Evolutionary conservation across 64 coral and sea anemone species (phyloP).

Genomic region (Orbicella faveolata): DNA sequence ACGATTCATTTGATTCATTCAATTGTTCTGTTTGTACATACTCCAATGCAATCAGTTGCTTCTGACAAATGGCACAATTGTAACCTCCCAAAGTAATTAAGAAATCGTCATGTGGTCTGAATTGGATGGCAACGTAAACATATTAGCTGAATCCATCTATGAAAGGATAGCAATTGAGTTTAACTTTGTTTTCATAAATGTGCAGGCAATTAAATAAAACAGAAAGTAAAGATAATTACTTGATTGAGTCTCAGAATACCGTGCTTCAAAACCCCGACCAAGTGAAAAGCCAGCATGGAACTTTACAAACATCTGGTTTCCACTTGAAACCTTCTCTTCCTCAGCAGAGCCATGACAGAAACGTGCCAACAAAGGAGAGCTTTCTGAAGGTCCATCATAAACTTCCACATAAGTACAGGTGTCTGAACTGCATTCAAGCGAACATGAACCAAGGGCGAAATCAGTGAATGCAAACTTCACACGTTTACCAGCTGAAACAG

Average conservation of each 20-base stretch:
- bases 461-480: background rate
- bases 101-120: too few relatives aligned
- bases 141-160: too few relatives aligned
- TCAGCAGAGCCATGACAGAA: background rate
- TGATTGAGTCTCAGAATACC: slow-evolving; percentile 16
- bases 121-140: too few relatives aligned
- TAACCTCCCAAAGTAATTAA: too few relatives aligned
- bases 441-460: background rate
- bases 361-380: background rate
- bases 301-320: background rate
- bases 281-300: background rate
- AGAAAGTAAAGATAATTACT: background rate
- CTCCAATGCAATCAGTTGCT: too few relatives aligned
- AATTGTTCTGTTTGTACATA: too few relatives aligned
- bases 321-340: background rate
- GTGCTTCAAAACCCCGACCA: slow-evolving; percentile 4
- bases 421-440: background rate
- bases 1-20: too few relatives aligned
- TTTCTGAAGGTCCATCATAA: background rate
- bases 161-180: too few relatives aligned
- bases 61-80: too few relatives aligned
- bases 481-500: background rate
- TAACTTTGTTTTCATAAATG: too few relatives aligned
- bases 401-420: slow-evolving; percentile 11
- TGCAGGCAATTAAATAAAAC: background rate